A percentile compares a stretch with the other conserved stretches of the same genome.
Evolutionary conservation across 2,797 vertebrate species (phyloP).

Genomic region (Sus cebifrons): DNA sequence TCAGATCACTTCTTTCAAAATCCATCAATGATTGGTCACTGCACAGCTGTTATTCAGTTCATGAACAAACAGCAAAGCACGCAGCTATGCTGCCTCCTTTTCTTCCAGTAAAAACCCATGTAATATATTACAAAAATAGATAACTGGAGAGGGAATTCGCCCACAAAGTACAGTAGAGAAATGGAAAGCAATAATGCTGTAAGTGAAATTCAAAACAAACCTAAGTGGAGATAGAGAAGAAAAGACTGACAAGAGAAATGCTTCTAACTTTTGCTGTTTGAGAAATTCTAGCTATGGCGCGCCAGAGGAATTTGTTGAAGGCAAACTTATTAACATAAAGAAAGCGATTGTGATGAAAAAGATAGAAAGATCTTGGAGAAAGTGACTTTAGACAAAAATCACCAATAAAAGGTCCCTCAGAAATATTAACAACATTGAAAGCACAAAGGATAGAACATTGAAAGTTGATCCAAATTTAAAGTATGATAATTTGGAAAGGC

Average conservation of each 20-base stretch:
- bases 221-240: not conserved
- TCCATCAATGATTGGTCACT: not conserved
- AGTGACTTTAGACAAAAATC: not conserved
- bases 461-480: not conserved
- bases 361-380: not conserved
- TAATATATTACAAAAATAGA: constrained; percentile 10
- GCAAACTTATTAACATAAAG: not conserved
- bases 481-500: not conserved
- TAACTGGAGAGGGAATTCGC: not conserved
- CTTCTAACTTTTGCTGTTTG: not conserved
- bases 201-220: constrained; percentile 6
- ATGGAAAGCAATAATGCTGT: not conserved
- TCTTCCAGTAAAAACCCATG: not conserved
- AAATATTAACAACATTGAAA: not conserved
- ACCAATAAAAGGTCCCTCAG: not conserved
- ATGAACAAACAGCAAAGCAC: not conserved
- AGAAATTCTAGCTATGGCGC: not conserved
- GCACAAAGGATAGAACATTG: not conserved
- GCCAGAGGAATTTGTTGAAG: not conserved
- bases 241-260: not conserved
- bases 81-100: not conserved
- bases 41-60: not conserved
- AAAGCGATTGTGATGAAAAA: not conserved
- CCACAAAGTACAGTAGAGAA: constrained; percentile 2
- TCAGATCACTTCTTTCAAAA: not conserved